Evolutionary conservation across 1,140 invertebrate species (phyloP).

Genomic region (Pectinophora gossypiella): DNA sequence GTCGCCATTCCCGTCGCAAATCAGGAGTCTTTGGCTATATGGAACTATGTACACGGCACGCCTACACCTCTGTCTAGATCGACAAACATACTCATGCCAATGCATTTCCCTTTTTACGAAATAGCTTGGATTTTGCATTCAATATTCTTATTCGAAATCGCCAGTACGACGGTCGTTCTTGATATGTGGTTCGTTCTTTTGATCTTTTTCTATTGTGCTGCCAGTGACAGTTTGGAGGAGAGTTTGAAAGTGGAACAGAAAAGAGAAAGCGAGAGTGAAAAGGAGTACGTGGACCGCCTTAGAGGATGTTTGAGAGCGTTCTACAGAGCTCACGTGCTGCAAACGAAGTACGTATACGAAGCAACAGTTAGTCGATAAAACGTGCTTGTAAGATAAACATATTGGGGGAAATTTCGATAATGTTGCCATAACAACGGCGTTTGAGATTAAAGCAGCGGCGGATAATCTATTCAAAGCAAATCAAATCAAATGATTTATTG

Average conservation of each 20-base stretch:
- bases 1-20: conserved; percentile 29
- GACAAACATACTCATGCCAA: conserved; percentile 42
- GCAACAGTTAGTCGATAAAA: too few relatives aligned
- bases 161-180: conserved; percentile 28
- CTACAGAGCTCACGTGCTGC: too few relatives aligned
- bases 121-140: conserved; percentile 41
- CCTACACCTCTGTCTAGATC: conserved; percentile 37
- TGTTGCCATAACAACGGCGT: too few relatives aligned
- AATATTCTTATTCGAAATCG: conserved; percentile 38
- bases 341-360: too few relatives aligned
- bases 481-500: too few relatives aligned
- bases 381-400: too few relatives aligned
- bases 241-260: conserved; percentile 23
- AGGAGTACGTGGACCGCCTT: too few relatives aligned
- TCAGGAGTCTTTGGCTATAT: conserved; percentile 38
- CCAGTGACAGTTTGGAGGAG: conserved; percentile 31
- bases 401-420: too few relatives aligned
- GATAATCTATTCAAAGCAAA: too few relatives aligned
- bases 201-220: conserved; percentile 37
- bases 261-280: conserved; percentile 12
- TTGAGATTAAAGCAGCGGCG: too few relatives aligned
- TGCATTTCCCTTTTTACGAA: conserved; percentile 46
- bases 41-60: conserved; percentile 37
- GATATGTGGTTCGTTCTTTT: conserved; percentile 56
- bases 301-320: too few relatives aligned